Percentiles rank a stretch among this genome's conserved stretches.
Evolutionary conservation across 2,113 vertebrate species (phyloP).

Genomic region (Poeciliopsis retropinna): DNA sequence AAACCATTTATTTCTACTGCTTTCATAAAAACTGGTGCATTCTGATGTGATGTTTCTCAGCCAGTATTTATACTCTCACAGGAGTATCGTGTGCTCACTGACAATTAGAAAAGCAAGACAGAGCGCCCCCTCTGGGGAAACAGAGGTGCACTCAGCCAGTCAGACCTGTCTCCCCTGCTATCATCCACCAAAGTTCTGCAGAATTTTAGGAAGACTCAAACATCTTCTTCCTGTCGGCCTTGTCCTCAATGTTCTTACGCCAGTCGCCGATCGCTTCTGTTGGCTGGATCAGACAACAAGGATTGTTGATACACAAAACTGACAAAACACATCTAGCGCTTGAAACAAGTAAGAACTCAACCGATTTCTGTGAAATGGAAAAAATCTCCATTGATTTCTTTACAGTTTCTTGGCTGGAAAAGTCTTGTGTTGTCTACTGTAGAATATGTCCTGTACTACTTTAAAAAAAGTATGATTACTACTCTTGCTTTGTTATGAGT

Average conservation of each 20-base stretch:
- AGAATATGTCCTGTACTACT: not conserved
- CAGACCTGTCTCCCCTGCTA: constrained; percentile 28
- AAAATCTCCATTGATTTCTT: too few relatives aligned
- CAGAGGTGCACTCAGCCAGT: constrained; percentile 34
- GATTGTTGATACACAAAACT: not conserved
- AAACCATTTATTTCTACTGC: constrained; percentile 61
- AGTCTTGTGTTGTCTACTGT: not conserved
- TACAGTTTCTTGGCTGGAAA: not conserved
- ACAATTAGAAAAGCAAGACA: constrained; percentile 1
- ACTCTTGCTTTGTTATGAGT: not conserved
- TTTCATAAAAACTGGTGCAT: constrained; percentile 44
- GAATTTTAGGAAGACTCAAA: constrained; percentile 84
- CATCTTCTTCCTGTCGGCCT: constrained; percentile 98
- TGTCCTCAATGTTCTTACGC: constrained; percentile 97
- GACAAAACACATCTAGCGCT: not conserved
- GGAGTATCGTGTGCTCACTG: constrained; percentile 15
- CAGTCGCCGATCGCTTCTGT: constrained; percentile 91
- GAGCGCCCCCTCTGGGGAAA: constrained; percentile 2
- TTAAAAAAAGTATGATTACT: not conserved
- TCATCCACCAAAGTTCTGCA: not conserved
- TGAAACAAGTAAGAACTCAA: too few relatives aligned
- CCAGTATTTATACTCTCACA: not conserved
- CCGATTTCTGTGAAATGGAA: too few relatives aligned
- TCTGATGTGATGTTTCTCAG: constrained; percentile 1
- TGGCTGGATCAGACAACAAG: constrained; percentile 11